Conservation (phyloP, 2,113 vertebrate species). For the Crotophaga sulcirostris region DNA sequence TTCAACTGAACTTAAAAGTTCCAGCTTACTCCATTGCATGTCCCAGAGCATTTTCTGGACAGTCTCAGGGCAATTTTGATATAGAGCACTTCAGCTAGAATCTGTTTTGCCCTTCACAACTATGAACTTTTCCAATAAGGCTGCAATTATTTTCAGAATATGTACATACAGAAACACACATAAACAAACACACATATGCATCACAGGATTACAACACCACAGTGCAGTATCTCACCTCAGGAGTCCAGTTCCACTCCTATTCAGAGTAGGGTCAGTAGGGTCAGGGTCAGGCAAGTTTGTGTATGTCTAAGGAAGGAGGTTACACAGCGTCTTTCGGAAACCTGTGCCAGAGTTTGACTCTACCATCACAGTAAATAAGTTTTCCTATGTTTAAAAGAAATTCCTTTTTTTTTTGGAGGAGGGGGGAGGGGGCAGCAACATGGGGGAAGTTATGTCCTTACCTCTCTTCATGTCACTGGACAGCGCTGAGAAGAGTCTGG, state of each 20-base stretch:
- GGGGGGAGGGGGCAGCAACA: too few relatives aligned
- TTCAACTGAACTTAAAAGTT: conserved; percentile 23
- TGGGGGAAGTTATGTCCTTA: too few relatives aligned
- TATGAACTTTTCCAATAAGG: neutral
- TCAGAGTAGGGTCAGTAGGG: neutral
- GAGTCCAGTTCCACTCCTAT: neutral
- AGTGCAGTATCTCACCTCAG: neutral
- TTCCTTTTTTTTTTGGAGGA: neutral
- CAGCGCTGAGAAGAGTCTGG: neutral
- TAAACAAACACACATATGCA: neutral
- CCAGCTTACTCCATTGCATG: neutral
- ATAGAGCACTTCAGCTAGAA: neutral
- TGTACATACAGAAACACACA: neutral
- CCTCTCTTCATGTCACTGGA: neutral
- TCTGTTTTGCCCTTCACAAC: neutral
- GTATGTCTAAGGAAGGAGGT: neutral
- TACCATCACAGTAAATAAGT: neutral
- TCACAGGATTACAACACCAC: neutral
- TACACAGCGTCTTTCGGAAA: neutral
- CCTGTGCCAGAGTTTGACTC: neutral
- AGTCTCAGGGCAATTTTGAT: neutral
- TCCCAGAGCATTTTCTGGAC: neutral
- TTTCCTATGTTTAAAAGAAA: neutral
- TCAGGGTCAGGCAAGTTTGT: neutral
- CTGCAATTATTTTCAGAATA: neutral